Percentiles rank a stretch among this genome's conserved stretches.
Conservation (phyloP, 2,888 invertebrate genomes). For the Mythimna impura region DNA sequence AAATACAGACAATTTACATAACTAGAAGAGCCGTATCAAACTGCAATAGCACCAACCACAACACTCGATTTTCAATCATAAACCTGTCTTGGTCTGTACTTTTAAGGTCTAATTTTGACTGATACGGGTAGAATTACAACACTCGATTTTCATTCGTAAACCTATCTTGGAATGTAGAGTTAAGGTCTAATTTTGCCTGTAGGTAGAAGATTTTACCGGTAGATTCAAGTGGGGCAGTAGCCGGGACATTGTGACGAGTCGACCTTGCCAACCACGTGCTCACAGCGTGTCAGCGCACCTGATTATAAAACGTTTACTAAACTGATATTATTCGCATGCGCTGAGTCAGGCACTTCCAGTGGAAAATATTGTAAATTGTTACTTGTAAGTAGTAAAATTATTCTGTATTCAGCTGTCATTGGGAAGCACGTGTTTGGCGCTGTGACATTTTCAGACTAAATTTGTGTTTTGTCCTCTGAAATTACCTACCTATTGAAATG, state of each 20-base stretch:
- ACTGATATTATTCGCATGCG: conserved; percentile 29
- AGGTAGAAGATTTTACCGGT: conserved; percentile 40
- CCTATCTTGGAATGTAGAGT: background rate
- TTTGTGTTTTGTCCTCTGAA: background rate
- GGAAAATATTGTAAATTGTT: conserved; percentile 29
- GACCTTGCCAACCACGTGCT: conserved; percentile 83
- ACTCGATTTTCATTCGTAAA: conserved; percentile 28
- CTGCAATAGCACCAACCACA: conserved; percentile 17
- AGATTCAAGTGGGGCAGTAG: conserved; percentile 60
- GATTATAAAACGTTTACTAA: conserved; percentile 36
- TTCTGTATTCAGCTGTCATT: background rate
- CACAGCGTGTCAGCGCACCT: conserved; percentile 69
- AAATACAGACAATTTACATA: conserved; percentile 74
- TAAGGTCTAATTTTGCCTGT: conserved; percentile 52
- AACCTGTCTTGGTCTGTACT: background rate
- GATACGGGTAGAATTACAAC: conserved; percentile 14
- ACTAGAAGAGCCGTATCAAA: conserved; percentile 58
- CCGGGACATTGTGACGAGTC: conserved; percentile 66
- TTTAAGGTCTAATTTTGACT: conserved; percentile 51
- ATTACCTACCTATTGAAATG: background rate
- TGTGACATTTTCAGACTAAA: conserved; percentile 6
- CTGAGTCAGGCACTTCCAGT: conserved; percentile 29
- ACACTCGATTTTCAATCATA: conserved; percentile 25
- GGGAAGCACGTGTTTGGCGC: background rate
- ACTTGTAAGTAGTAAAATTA: background rate